Evolutionary conservation across 2,113 vertebrate species (phyloP), one percentile per base, ranked within the genome.

Genomic region (Sciurus niger): DNA sequence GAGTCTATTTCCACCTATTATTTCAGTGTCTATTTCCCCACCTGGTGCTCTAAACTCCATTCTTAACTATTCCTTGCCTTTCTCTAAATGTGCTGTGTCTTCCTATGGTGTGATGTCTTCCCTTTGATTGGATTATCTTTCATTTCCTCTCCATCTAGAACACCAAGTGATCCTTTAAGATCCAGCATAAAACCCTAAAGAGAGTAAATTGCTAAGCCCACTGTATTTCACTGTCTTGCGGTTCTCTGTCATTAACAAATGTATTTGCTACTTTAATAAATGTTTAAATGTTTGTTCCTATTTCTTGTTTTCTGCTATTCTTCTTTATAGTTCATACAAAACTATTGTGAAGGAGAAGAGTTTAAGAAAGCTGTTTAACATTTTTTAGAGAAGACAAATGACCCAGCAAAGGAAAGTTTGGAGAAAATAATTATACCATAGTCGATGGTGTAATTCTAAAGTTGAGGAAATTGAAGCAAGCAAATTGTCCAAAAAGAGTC

Each of bases 291-390:
- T 78, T 79, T 93, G 13, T 11, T 72, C 2, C 30, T 16, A 51
- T 8, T 40, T 82, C 91, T 90, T 84, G 24, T 48, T 86, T 40
- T 73, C 17, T 46, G 6, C 12, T 0, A 13, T 88, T 97, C 20
- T 72, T 84, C 16, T 82, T 94, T 93, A 17, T 92, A 65, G 90
- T 97, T 82, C 37, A 79, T 13, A 77, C 12, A 63, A 65, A 68
- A 73, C 40, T 12, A 12, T 0, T 60, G 40, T 60, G 46, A 82
- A 93, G 40, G 17, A 65, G 30, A 88, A 89, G 32, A 55, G 3
- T 94, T 95, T 84, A 74, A 82, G 51, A 86, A 96, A 90, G 16
- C 40, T 88, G 25, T 46, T 86, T 84, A 90, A 17, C 17, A 84
- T 70, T 25, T 82, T 84, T 18, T 82, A 53, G 46, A 76, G 32